A percentile compares a stretch with the other conserved stretches of the same genome.
phyloP scores from a whole-genome alignment of 2,113 vertebrate genomes.

The Hystrix cristata region DNA sequence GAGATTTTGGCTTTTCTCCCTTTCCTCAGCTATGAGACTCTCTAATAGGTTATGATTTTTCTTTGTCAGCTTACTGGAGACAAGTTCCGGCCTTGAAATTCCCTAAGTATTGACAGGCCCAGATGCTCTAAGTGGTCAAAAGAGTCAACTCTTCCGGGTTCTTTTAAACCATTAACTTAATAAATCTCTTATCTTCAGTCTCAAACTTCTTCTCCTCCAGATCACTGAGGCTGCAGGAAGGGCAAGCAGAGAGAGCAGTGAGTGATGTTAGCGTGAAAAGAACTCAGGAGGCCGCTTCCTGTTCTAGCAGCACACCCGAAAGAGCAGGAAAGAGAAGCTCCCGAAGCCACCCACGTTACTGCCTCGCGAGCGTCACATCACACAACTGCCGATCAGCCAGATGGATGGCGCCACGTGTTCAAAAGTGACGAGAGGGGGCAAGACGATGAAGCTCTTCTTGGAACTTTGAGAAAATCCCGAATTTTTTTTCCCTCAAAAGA shows the following conservation, averaged over 20 bases:
- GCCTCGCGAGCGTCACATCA: background rate
- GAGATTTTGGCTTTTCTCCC: background rate
- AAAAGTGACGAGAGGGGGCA: background rate
- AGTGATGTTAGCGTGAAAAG: background rate
- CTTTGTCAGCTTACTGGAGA: background rate
- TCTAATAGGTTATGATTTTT: conserved; percentile 23
- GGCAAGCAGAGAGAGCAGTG: background rate
- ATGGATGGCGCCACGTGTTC: background rate
- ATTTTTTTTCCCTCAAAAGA: background rate
- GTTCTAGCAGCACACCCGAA: background rate
- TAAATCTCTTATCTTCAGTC: background rate
- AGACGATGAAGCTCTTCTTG: background rate
- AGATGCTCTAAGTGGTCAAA: background rate
- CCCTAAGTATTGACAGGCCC: background rate
- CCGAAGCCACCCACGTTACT: no score
- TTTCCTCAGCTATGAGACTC: background rate
- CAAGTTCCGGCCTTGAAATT: background rate
- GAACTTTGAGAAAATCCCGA: background rate
- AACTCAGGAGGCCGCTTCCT: background rate
- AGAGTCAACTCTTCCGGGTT: background rate
- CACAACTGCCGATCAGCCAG: background rate
- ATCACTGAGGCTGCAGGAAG: background rate
- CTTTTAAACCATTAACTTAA: background rate
- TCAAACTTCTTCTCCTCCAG: background rate
- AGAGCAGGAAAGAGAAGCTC: background rate